Evolutionary conservation across 2,797 vertebrate genomes (phyloP).

Genomic region (Halcyon chelicuti): DNA sequence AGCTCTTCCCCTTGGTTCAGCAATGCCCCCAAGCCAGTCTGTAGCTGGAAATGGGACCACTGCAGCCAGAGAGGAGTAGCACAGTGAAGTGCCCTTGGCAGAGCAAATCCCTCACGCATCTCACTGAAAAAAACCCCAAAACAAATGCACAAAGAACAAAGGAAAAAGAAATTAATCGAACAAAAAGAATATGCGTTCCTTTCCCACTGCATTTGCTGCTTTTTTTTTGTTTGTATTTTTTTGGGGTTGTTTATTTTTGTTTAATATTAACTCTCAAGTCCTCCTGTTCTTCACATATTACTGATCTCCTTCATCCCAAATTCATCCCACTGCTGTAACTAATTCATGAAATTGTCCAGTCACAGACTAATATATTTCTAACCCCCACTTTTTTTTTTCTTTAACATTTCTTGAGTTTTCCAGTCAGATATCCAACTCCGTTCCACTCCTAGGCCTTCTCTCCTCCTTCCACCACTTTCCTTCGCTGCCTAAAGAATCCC

Average conservation of each 20-base stretch:
- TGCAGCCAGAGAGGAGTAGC: not conserved
- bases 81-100: not conserved
- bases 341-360: not conserved
- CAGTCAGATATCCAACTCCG: not conserved
- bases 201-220: not conserved
- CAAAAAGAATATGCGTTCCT: not conserved
- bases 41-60: not conserved
- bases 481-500: not conserved
- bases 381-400: not conserved
- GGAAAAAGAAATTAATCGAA: not conserved
- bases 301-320: not conserved
- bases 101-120: not conserved
- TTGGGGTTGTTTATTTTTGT: not conserved
- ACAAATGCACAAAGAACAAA: not conserved
- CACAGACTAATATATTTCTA: slow-evolving; percentile 29
- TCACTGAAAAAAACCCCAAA: not conserved
- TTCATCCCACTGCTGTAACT: slow-evolving; percentile 46
- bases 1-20: not conserved
- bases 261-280: not conserved
- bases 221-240: too few species aligned
- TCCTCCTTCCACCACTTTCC: not conserved
- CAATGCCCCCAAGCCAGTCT: not conserved
- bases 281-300: not conserved
- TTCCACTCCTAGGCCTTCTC: not conserved
- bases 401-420: slow-evolving; percentile 22